Conservation (phyloP, 1,140 invertebrate genomes). For the Eumeta japonica region DNA sequence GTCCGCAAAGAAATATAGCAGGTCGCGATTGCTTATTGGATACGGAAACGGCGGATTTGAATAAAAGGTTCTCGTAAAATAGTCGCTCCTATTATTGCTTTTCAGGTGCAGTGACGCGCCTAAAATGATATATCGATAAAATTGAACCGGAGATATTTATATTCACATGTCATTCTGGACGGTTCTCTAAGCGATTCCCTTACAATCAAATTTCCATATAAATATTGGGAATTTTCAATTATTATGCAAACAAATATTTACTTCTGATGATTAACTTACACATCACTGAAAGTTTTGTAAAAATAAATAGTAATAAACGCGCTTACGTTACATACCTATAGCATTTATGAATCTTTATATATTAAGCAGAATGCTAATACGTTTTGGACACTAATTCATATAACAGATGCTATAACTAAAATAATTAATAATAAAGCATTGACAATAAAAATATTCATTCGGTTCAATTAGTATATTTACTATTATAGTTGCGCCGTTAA, state of each 20-base stretch:
- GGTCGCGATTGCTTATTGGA: slow-evolving; percentile 37
- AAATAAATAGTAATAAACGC: not conserved
- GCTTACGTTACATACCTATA: too few relatives aligned
- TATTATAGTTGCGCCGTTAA: too few relatives aligned
- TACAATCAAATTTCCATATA: not conserved
- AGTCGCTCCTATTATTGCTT: slow-evolving; percentile 36
- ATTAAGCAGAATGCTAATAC: too few relatives aligned
- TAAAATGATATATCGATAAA: slow-evolving; percentile 14
- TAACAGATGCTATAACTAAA: too few relatives aligned
- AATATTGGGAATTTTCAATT: not conserved
- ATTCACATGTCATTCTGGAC: not conserved
- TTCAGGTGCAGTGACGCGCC: slow-evolving; percentile 18
- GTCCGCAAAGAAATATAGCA: slow-evolving; percentile 25
- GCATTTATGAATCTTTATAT: too few relatives aligned
- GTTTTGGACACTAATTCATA: too few relatives aligned
- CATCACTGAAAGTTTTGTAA: not conserved
- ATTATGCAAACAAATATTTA: not conserved
- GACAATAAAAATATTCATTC: too few relatives aligned
- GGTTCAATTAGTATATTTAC: too few relatives aligned
- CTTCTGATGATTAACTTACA: not conserved
- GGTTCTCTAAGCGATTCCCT: too few relatives aligned
- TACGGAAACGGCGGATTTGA: slow-evolving; percentile 42
- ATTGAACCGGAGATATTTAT: too few relatives aligned
- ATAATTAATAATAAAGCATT: too few relatives aligned
- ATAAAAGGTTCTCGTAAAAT: slow-evolving; percentile 48